Percentiles rank a stretch among this genome's conserved stretches.
Evolutionary conservation across 2,797 vertebrate genomes (phyloP).

Genomic region (Enoplosus armatus): DNA sequence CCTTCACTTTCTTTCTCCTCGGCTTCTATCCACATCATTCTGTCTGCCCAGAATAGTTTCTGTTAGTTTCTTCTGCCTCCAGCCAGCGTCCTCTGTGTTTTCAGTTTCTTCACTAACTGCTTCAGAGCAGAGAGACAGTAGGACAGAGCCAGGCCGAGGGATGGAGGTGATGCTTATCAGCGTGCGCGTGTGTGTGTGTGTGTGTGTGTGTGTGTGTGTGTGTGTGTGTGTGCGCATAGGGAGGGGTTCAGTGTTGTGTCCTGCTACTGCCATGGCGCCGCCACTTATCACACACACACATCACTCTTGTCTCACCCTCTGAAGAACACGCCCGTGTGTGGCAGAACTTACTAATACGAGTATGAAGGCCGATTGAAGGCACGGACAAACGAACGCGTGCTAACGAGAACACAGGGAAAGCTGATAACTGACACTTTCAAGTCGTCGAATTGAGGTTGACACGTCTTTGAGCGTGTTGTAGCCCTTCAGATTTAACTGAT

Average conservation of each 20-base stretch:
- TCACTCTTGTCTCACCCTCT: constrained; percentile 87
- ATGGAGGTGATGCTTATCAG: constrained; percentile 77
- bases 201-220: constrained; percentile 32
- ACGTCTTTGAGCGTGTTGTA: neutral
- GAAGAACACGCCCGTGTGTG: constrained; percentile 68
- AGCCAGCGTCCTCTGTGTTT: constrained; percentile 43
- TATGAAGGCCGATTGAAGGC: neutral
- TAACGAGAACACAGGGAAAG: neutral
- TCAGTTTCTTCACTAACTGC: constrained; percentile 29
- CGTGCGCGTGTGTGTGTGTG: too few relatives aligned
- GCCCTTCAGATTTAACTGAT: neutral
- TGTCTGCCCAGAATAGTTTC: constrained; percentile 28
- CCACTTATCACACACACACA: constrained; percentile 86
- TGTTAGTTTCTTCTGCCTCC: constrained; percentile 54
- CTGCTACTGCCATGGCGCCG: constrained; percentile 85
- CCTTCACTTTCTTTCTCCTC: neutral
- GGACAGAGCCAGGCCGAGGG: constrained; percentile 55
- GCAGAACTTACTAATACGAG: constrained; percentile 25
- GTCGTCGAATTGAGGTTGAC: neutral
- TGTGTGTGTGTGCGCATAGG: constrained; percentile 58
- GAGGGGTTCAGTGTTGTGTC: constrained; percentile 86
- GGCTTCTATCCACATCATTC: constrained; percentile 11
- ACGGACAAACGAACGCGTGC: too few relatives aligned
- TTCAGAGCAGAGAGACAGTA: constrained; percentile 50
- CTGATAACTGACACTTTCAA: neutral